These are phyloP conservation scores for Phycodurus eques DNA, from an alignment of 2,113 vertebrate species.

Conservation along the genomic window DNA sequence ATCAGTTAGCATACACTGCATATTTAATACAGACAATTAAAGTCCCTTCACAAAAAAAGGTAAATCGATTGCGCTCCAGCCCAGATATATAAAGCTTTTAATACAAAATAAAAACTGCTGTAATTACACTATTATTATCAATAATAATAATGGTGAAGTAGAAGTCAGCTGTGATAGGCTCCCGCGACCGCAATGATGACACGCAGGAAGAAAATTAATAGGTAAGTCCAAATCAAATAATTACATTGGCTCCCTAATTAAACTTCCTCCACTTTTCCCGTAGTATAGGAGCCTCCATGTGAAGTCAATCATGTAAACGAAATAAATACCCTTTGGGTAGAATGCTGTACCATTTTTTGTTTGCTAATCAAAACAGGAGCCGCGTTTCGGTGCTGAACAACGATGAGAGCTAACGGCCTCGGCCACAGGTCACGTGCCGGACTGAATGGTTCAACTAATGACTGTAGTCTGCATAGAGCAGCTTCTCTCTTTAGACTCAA, in stretches of 20 bases:
- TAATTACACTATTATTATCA: not conserved
- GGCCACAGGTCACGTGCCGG: not conserved
- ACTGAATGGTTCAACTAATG: not conserved
- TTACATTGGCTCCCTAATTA: not conserved
- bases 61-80: not conserved
- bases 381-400: not conserved
- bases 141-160: not conserved
- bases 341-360: not conserved
- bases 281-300: not conserved
- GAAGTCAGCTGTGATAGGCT: not conserved
- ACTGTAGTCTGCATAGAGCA: constrained; percentile 5
- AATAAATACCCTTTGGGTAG: not conserved
- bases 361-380: not conserved
- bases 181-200: not conserved
- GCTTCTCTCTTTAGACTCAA: constrained; percentile 24
- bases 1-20: not conserved
- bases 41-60: no score
- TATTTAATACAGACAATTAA: not conserved
- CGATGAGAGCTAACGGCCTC: not conserved
- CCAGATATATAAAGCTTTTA: not conserved
- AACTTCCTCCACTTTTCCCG: not conserved
- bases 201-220: not conserved
- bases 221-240: no score
- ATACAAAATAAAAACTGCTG: not conserved
- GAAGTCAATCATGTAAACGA: not conserved